Conservation (phyloP, 2,888 invertebrate species). For the Drosophila lutescens region DNA sequence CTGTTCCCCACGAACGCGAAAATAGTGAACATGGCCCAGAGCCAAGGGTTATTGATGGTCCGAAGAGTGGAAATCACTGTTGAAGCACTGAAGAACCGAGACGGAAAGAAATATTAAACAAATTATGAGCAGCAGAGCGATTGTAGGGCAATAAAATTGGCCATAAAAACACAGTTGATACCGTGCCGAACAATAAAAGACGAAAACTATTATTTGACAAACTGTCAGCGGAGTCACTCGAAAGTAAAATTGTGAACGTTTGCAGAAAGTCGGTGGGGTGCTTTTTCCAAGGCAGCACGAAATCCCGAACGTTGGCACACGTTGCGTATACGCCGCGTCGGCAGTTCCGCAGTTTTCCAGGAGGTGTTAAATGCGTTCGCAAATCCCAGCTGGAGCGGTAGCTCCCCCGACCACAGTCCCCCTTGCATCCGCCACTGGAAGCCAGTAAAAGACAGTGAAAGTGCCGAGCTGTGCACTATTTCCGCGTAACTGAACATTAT, state of each 20-base stretch:
- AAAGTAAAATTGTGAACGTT: conserved; percentile 52
- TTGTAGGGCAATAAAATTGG: conserved; percentile 55
- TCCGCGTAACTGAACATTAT: conserved; percentile 76
- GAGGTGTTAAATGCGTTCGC: conserved; percentile 69
- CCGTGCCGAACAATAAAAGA: conserved; percentile 49
- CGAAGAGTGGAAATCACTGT: conserved; percentile 38
- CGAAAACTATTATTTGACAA: conserved; percentile 52
- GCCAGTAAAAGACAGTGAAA: conserved; percentile 45
- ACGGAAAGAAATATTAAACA: conserved; percentile 35
- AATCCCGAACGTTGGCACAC: neutral
- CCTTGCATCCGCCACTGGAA: conserved; percentile 25
- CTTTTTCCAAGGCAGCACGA: conserved; percentile 7
- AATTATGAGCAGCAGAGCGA: conserved; percentile 46
- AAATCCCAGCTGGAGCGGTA: conserved; percentile 42
- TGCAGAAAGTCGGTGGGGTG: conserved; percentile 44
- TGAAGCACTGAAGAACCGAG: conserved; percentile 37
- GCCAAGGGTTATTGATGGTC: conserved; percentile 54
- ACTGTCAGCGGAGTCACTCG: conserved; percentile 33
- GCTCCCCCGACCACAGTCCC: conserved; percentile 14
- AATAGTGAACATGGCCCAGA: conserved; percentile 48
- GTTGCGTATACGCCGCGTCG: conserved; percentile 62
- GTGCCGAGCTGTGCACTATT: conserved; percentile 71
- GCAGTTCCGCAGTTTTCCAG: conserved; percentile 36
- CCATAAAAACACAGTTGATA: conserved; percentile 53
- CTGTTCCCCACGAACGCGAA: conserved; percentile 18